phyloP scores from a whole-genome alignment of 2,113 vertebrate genomes.

The Nesoenas mayeri region DNA sequence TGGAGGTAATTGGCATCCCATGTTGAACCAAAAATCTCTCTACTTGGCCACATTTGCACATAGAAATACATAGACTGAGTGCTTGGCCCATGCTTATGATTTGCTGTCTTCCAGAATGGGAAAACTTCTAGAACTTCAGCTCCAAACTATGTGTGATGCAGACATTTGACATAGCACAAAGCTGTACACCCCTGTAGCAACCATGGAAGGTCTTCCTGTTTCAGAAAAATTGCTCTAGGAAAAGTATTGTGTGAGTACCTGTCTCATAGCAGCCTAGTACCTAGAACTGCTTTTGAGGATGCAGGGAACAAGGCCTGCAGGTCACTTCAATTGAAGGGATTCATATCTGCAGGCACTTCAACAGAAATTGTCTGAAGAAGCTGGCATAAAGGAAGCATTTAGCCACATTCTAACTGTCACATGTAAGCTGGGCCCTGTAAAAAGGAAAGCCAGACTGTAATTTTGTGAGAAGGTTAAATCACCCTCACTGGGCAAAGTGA shows the following conservation, averaged over 20 bases:
- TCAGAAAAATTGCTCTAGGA: neutral
- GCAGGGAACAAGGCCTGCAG: neutral
- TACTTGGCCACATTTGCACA: neutral
- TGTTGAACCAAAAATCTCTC: neutral
- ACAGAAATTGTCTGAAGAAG: neutral
- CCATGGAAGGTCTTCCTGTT: neutral
- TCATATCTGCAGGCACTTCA: neutral
- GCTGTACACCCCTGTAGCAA: neutral
- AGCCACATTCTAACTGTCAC: neutral
- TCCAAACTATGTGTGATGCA: neutral
- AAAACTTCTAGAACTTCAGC: neutral
- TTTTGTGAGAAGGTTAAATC: neutral
- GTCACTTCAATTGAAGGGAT: neutral
- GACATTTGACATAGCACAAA: neutral
- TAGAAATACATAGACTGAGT: neutral
- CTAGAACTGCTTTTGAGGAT: neutral
- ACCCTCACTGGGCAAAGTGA: neutral
- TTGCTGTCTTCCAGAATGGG: neutral
- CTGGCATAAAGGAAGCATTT: neutral
- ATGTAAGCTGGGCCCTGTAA: neutral
- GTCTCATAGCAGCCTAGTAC: neutral
- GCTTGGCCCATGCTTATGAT: neutral
- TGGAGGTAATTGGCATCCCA: neutral
- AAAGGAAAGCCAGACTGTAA: neutral
- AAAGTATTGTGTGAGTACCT: neutral